Evolutionary conservation across 2,113 vertebrate genomes (phyloP), one percentile per base, ranked within the genome.

Genomic region (Dipodomys merriami): DNA sequence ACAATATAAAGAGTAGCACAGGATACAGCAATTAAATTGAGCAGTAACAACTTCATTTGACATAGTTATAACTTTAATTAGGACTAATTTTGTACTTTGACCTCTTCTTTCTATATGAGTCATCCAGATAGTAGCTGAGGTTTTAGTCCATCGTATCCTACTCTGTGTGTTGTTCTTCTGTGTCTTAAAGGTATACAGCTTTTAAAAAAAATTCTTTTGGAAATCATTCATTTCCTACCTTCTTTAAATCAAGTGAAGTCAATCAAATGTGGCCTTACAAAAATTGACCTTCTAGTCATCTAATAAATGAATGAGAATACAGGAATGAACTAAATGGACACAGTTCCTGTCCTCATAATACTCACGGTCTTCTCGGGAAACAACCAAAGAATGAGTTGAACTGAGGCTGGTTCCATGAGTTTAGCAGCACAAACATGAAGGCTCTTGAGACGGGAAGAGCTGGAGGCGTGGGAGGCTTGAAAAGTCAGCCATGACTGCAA

Each of bases 181-280:
- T 89, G 65, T 79, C 69, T 65, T 89, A 22, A 65, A 86, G 64
- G 11, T 60, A 29, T 3, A 29, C 62, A 15, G 49, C 53, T 90
- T 25, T 83, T 39, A 53, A 53, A 53, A 53, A 53, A 57, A 25
- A 5, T 57, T 46, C 12, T 20, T 95, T 84, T 83, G n/a, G 44
- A 91, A 84, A 89, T 76, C 0, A 69, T 18, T 6, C 62, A 39
- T 39, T 91, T 90, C 57, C 33, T 84, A 62, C 22, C 29, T 11
- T 79, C 74, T 78, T 84, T 57, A 89, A 62, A 46, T 83, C 88
- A 96, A 68, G 15, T 74, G 76, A 80, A 53, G 69, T 49, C 27
- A 92, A 20, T 39, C 44, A 85, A 90, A 74, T 72, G 5, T 3
- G 68, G 13, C 27, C 89, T 91, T 87, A 60, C 29, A 78, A 87